These are phyloP conservation scores for Seira sanloemensis DNA, from an alignment of 2,888 invertebrate genomes.

Conservation along the genomic window DNA sequence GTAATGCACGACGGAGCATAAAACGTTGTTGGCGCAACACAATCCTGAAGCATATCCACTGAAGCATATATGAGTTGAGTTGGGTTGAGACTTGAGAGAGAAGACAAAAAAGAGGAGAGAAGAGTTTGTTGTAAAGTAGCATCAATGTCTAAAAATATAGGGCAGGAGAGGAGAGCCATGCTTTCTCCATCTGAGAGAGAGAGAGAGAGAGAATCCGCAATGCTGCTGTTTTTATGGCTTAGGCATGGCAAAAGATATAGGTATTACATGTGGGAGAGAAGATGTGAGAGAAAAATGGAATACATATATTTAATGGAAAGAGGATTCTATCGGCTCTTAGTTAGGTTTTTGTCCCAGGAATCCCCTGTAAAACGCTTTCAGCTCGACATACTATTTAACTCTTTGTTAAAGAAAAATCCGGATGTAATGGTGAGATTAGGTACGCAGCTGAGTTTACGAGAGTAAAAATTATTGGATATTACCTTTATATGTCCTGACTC, in stretches of 20 bases:
- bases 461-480: too few species aligned
- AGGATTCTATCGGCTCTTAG: too few species aligned
- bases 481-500: too few species aligned
- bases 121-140: background rate
- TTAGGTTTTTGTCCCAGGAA: too few species aligned
- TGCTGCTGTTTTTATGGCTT: conserved; percentile 35
- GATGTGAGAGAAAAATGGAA: too few species aligned
- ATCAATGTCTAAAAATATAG: conserved; percentile 16
- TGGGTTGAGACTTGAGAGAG: too few species aligned
- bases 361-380: conserved; percentile 2
- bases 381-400: background rate
- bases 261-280: background rate
- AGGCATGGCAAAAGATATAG: background rate
- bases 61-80: conserved; percentile 8
- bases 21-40: conserved; percentile 16
- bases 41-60: conserved; percentile 14
- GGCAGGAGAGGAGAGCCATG: conserved; percentile 18
- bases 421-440: too few species aligned
- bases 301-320: background rate
- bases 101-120: background rate
- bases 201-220: conserved; percentile 32
- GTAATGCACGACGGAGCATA: conserved; percentile 35
- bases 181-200: conserved; percentile 9
- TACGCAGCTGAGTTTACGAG: too few species aligned
- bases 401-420: too few species aligned